Evolutionary conservation across 2,888 invertebrate genomes (phyloP), one percentile per base, ranked within the genome.

Genomic region (Villa cingulata): DNA sequence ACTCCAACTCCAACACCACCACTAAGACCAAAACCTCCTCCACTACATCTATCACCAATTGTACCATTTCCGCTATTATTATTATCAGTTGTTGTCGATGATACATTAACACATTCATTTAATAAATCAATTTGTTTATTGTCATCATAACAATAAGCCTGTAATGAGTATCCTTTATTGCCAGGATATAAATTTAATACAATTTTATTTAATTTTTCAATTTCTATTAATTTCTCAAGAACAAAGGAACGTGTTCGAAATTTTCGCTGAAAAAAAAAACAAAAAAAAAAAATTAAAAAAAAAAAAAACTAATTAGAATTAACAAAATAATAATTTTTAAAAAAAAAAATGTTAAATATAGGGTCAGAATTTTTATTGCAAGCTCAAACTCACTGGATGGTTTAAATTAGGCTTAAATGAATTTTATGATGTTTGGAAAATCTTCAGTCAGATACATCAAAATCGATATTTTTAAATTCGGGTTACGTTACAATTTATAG

Each of bases 111-210:
- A 63, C 63, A 62, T 72, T 72, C 36, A 70, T 69, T 52, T 71
- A 70, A 55, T 70, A n/a, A n/a, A n/a, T 64, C 51, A 71, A 62
- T 55, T 65, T 63, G 58, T 67, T 74, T 53, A 62, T 72, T 64
- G 52, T 62, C 62, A 50, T 67, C 62, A 45, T 66, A 64, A 52
- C 16, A 36, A 48, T 64, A 63, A 54, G 68, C 59, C 38, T 67
- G 64, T 58, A 72, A 61, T 48, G 89, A 86, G 72, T 89, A 92
- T 58, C 92, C 92, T 70, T 91, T 89, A 72, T 89, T 88, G 48
- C 86, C 88, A 51, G 90, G 86, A 72, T 91, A 89, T 59, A 94
- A 74, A 72, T 90, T 94, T 59, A 94, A 76, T 61, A 92, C 84
- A 63, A 94, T 74, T 55, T 89, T 90, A 67, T 89, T 89, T 59